Evolutionary conservation across 1,140 invertebrate genomes (phyloP), one percentile per base, ranked within the genome.

Genomic region (Zaprionus taronus): DNA sequence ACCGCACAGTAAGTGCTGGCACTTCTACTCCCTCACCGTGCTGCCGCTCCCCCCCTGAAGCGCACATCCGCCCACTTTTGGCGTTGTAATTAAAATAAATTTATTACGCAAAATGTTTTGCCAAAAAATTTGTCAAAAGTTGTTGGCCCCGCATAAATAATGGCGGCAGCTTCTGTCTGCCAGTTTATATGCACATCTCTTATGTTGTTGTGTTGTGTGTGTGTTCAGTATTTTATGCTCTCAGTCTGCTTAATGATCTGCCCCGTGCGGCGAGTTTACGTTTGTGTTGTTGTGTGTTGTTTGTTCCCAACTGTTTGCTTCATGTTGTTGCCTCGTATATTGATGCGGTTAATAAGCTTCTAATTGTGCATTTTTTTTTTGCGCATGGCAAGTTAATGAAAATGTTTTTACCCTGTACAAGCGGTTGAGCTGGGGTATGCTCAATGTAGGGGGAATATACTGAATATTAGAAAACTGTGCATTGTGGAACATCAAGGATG

Each of bases 1-100:
- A 77, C 78, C 38, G 38, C 81, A 68, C 81, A 73, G 61, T 77
- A 79, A 72, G 44, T 51, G 68, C 53, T 56, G 28, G 51, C 9
- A 34, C 31, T 34, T 11, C 31, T 11, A 9, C 31, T 28, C 9
- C 31, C 31, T 34, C 31, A 9, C 7, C 9, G 0, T 9, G 2
- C 31, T 3, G 9, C 4, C 31, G 2, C 31, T 34, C 56, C 2
- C 22, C 22, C n/a, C 14, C 28, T 7, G n/a, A 9, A 14, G 12
- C 17, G 9, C 11, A 41, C 62, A 22, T 41, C 60, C 70, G 36
- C 77, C 62, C 72, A 65, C 74, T 84, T 84, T 89, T 83, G 85
- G 85, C 81, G 86, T 82, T 89, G 85, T 89, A 89, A 89, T 89
- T 89, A 89, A 89, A 89, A 89, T 89, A 89, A 89, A 89, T 89